Evolutionary conservation across 2,888 invertebrate genomes (phyloP).

Genomic region (Frankliniella intonsa): DNA sequence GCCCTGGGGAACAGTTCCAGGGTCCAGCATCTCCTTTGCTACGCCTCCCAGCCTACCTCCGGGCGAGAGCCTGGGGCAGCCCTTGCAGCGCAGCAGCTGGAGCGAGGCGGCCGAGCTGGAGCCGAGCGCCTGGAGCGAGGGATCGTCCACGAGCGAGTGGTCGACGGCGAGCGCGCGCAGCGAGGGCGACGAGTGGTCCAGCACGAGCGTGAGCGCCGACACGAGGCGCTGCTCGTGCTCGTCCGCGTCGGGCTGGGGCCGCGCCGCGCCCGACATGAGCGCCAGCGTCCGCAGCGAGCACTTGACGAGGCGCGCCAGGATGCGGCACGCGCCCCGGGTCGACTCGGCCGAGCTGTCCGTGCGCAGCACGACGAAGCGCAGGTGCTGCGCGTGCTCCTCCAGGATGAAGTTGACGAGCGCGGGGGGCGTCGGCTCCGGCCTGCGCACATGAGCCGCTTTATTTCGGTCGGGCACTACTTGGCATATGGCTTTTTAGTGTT

Average conservation of each 20-base stretch:
- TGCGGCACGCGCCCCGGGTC: slow-evolving; percentile 37
- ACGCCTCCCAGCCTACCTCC: too few species aligned
- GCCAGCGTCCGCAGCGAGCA: slow-evolving; percentile 40
- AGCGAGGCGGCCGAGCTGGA: slow-evolving; percentile 40
- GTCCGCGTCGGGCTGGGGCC: slow-evolving; percentile 40
- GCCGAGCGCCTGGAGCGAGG: slow-evolving; percentile 35
- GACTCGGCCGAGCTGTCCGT: slow-evolving; percentile 36
- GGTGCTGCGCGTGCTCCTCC: slow-evolving; percentile 35
- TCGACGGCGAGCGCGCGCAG: slow-evolving; percentile 39
- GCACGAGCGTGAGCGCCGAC: slow-evolving; percentile 40
- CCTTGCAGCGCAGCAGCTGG: slow-evolving; percentile 42
- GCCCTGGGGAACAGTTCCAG: too few species aligned
- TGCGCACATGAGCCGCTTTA: neutral
- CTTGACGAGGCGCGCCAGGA: slow-evolving; percentile 36
- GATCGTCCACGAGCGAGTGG: slow-evolving; percentile 38
- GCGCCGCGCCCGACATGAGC: slow-evolving; percentile 38
- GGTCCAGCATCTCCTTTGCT: too few species aligned
- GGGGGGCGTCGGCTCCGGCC: slow-evolving; percentile 11
- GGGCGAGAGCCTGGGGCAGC: slow-evolving; percentile 41
- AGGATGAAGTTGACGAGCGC: slow-evolving; percentile 35
- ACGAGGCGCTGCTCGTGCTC: slow-evolving; percentile 40
- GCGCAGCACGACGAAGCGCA: slow-evolving; percentile 36
- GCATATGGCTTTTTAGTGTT: neutral
- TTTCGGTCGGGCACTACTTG: neutral
- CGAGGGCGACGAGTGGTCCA: slow-evolving; percentile 37